Evolutionary conservation across 2,113 vertebrate genomes (phyloP), one percentile per base, ranked within the genome.

Genomic region (Mastomys coucha): DNA sequence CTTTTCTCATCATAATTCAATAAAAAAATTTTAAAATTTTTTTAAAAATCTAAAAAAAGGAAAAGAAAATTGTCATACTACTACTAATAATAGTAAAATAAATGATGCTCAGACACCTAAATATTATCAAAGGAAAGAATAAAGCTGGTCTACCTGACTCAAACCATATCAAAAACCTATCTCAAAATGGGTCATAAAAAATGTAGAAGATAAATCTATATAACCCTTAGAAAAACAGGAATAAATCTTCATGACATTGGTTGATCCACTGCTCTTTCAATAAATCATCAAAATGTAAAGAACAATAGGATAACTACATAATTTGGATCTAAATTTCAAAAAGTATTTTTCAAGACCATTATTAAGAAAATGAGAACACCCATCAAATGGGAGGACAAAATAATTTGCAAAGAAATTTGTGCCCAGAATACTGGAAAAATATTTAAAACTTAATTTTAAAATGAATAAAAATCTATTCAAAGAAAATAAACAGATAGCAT

Each of bases 381-480:
- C 20, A 56, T 11, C 88, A 28, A 36, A 73, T 58, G 20, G 26
- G 4, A 73, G 31, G 49, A 58, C 72, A 69, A 20, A 70, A 82
- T 95, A 42, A 51, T 36, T 39, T 36, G 19, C 58, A 90, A 70
- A 76, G 63, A 26, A 70, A 80, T 67, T 78, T 81, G 12, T 58
- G 65, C 45, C 60, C 24, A 51, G 14, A 81, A 77, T 77, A 65
- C 33, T 65, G 45, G 6, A 87, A 81, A 31, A 86, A 60, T 45
- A 49, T 77, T 78, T 75, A 56, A 24, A 87, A 56, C 14, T 65
- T 76, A 80, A 36, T 58, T 96, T 90, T 58, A 78, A 95, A 91
- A 82, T 88, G 22, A 72, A 73, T 73, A 45, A 51, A 24, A 33
- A 42, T 91, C 51, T 45, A 31, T 94, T 58, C 14, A 92, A 70